A percentile compares a stretch with the other conserved stretches of the same genome.
Evolutionary conservation across 2,797 vertebrate genomes (phyloP).

Genomic region (Sarcophilus harrisii): DNA sequence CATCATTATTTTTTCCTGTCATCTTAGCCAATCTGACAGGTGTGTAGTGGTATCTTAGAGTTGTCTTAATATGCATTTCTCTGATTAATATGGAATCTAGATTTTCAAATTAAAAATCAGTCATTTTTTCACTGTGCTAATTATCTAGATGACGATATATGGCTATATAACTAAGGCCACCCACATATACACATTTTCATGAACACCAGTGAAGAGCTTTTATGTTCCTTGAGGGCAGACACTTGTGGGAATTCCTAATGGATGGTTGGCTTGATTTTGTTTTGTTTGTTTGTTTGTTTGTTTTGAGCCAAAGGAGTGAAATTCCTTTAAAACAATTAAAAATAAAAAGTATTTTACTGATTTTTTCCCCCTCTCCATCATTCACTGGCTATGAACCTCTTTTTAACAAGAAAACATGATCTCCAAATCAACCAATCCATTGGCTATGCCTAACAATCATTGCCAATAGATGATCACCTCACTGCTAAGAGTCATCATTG

Average conservation of each 20-base stretch:
- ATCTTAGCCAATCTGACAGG: too few relatives aligned
- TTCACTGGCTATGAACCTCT: neutral
- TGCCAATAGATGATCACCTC: neutral
- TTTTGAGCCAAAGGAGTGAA: neutral
- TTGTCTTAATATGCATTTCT: too few relatives aligned
- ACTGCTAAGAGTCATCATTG: neutral
- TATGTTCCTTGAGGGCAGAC: neutral
- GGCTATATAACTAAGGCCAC: neutral
- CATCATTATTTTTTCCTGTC: too few relatives aligned
- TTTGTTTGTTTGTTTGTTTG: neutral
- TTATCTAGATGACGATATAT: neutral
- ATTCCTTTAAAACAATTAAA: neutral
- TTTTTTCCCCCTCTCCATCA: neutral
- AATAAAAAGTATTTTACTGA: neutral
- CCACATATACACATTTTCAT: neutral
- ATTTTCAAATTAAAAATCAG: neutral
- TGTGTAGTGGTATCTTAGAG: too few relatives aligned
- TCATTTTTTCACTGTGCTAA: neutral
- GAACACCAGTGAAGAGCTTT: neutral
- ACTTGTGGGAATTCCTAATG: neutral
- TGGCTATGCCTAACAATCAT: neutral
- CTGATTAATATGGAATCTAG: too few relatives aligned
- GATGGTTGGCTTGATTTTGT: neutral
- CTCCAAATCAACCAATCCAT: neutral
- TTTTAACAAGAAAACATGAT: neutral